These are phyloP conservation scores for Moxostoma hubbsi DNA, from an alignment of 2,797 vertebrate species.

Conservation along the genomic window DNA sequence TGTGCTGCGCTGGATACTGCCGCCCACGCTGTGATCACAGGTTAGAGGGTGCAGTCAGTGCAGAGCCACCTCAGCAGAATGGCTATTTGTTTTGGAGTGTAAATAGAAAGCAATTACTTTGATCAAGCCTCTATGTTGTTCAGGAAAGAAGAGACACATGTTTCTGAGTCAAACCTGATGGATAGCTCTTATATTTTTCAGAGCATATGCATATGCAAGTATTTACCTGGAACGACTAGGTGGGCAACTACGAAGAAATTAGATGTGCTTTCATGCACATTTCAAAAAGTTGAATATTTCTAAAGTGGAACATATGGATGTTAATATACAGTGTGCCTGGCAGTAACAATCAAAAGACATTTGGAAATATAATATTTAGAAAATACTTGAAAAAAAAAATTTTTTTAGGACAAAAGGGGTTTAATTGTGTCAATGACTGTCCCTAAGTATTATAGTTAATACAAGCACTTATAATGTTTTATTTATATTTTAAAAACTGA, in stretches of 20 bases:
- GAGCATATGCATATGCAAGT: neutral
- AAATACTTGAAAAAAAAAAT: neutral
- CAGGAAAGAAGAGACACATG: slow-evolving; percentile 9
- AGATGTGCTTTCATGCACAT: neutral
- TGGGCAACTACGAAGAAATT: neutral
- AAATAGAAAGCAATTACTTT: slow-evolving; percentile 70
- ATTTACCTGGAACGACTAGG: neutral
- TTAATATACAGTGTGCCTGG: neutral
- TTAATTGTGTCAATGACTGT: no score
- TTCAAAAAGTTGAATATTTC: neutral
- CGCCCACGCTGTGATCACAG: slow-evolving; percentile 56
- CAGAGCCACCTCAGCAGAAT: slow-evolving; percentile 57
- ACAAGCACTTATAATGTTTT: no score
- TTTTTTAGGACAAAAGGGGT: no score
- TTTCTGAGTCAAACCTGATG: slow-evolving; percentile 5
- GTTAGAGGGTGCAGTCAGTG: slow-evolving; percentile 57
- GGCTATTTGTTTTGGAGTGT: slow-evolving; percentile 66
- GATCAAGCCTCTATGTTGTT: slow-evolving; percentile 58
- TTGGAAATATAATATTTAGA: neutral
- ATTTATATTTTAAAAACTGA: neutral
- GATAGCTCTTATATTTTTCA: slow-evolving; percentile 19
- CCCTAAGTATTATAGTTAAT: no score
- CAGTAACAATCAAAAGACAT: neutral
- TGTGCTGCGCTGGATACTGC: slow-evolving; percentile 24
- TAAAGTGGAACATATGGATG: neutral